phyloP scores from a whole-genome alignment of 35 echinoderm and acorn worm genomes.

The Holothuria glaberrima region DNA sequence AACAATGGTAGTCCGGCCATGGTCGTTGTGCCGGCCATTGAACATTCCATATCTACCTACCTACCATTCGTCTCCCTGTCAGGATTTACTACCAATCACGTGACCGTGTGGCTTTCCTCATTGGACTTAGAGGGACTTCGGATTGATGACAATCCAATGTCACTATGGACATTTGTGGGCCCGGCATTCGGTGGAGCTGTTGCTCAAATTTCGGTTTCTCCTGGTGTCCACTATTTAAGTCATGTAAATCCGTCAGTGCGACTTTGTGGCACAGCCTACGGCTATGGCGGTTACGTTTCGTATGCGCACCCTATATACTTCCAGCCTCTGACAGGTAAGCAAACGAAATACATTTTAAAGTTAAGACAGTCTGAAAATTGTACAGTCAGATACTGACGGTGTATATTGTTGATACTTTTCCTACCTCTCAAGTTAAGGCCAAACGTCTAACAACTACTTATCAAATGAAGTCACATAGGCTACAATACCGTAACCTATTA shows the following conservation, averaged over 20 bases:
- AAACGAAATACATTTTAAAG: no score
- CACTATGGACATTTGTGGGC: not conserved
- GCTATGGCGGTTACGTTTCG: not conserved
- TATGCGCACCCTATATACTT: conserved; percentile 27
- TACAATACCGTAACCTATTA: no score
- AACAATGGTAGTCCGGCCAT: conserved; percentile 4
- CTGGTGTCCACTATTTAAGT: not conserved
- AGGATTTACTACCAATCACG: not conserved
- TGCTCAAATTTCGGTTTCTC: not conserved
- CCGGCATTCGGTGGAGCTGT: conserved; percentile 9
- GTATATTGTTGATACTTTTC: no score
- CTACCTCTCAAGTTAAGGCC: no score
- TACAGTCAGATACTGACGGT: no score
- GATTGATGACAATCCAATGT: not conserved
- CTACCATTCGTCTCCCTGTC: not conserved
- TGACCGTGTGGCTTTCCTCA: conserved; percentile 18
- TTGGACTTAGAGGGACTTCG: not conserved
- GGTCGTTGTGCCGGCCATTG: conserved; percentile 4
- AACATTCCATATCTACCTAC: not conserved
- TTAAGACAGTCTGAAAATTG: no score
- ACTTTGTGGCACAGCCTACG: conserved; percentile 20
- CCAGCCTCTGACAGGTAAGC: conserved; percentile 27
- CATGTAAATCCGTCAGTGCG: not conserved
- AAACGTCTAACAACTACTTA: no score
- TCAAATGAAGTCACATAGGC: no score